Percentiles rank a stretch among this genome's conserved stretches.
Conservation (phyloP, 2,888 invertebrate species). For the Meliscaeva auricollis region DNA sequence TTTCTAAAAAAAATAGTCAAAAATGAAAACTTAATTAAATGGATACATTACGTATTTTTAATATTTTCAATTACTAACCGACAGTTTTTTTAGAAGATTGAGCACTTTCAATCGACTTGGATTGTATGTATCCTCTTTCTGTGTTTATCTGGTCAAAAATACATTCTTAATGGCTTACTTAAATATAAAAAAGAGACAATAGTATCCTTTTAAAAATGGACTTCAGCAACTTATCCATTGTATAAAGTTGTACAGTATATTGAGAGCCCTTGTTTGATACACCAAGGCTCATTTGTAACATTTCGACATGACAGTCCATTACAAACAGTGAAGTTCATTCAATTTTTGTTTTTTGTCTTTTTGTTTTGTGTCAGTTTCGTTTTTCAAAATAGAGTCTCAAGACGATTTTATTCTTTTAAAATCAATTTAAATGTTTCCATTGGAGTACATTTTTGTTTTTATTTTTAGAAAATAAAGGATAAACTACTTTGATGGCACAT, state of each 20-base stretch:
- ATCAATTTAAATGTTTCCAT: constrained; percentile 12
- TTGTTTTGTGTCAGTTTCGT: neutral
- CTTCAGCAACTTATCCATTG: neutral
- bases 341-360: neutral
- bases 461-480: neutral
- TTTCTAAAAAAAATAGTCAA: no score
- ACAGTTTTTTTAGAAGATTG: neutral
- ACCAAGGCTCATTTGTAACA: constrained; percentile 21
- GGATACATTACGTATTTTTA: no score
- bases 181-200: constrained; percentile 42
- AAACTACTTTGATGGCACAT: neutral
- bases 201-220: constrained; percentile 30
- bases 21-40: no score
- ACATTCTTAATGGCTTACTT: constrained; percentile 39
- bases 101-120: neutral
- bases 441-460: neutral
- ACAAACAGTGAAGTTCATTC: constrained; percentile 17
- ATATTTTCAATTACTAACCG: no score
- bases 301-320: constrained; percentile 53
- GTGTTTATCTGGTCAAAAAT: constrained; percentile 13
- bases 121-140: constrained; percentile 3
- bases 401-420: neutral
- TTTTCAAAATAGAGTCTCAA: neutral
- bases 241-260: neutral
- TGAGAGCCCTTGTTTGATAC: constrained; percentile 4